These are phyloP conservation scores for Chymomyza fuscimana DNA, from an alignment of 2,888 invertebrate genomes.

Conservation along the genomic window DNA sequence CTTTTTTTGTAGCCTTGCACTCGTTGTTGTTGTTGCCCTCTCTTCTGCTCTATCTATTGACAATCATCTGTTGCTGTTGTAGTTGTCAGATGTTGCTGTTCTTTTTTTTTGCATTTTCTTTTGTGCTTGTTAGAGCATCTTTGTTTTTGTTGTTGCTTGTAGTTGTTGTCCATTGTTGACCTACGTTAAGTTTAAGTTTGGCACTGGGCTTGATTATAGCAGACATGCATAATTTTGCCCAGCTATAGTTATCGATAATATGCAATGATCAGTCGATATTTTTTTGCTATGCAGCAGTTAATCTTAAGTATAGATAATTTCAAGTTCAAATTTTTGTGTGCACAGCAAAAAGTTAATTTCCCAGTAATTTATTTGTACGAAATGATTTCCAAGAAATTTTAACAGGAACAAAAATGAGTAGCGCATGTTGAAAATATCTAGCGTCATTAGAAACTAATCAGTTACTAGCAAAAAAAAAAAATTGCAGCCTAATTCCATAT, in stretches of 20 bases:
- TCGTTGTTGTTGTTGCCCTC: not conserved
- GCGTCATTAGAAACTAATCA: too few relatives aligned
- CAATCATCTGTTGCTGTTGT: not conserved
- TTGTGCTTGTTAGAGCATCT: not conserved
- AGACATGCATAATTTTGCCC: not conserved
- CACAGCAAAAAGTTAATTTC: not conserved
- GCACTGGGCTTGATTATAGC: not conserved
- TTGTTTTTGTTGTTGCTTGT: not conserved
- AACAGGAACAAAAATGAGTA: too few relatives aligned
- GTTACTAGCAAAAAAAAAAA: too few relatives aligned
- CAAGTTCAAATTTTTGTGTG: not conserved
- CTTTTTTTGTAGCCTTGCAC: constrained; percentile 14
- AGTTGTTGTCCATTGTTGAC: not conserved
- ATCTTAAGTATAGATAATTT: not conserved
- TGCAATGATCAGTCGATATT: not conserved
- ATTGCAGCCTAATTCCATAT: too few relatives aligned
- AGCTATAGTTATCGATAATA: not conserved
- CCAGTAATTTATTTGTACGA: not conserved
- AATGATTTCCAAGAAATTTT: not conserved
- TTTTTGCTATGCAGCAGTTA: not conserved
- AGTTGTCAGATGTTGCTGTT: not conserved
- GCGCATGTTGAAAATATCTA: too few relatives aligned
- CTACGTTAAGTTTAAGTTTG: not conserved
- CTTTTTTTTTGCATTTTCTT: not conserved
- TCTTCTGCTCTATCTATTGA: not conserved